Evolutionary conservation across 1,140 invertebrate species (phyloP), one percentile per base, ranked within the genome.

Genomic region (Paralvinella palmiformis): DNA sequence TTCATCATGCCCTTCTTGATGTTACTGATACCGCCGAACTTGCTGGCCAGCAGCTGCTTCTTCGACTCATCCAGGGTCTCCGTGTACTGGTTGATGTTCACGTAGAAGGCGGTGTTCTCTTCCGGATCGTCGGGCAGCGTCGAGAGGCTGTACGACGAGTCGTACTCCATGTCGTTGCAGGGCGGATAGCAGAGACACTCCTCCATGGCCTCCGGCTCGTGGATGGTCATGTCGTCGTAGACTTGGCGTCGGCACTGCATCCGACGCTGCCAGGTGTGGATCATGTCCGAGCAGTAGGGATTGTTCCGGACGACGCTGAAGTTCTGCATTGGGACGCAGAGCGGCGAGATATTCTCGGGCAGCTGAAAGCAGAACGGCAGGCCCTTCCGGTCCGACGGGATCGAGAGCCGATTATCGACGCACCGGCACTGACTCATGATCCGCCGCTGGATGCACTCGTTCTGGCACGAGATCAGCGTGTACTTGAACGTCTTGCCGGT

Each of bases 391-490:
- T 56, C 36, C 27, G 22, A 37, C 37, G 53, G 50, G 17, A 31
- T 27, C 29, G 59, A 50, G 57, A 66, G 62, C 20, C 59, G 59
- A 48, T 56, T 66, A 33, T 66, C 64, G 3, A 66, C 32, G 52
- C 64, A 66, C 22, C 50, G 24, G 45, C 64, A 66, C 20, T 50
- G 32, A n/a, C 17, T 50, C 37, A 59, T 53, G 27, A 66, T 66
- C 22, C 29, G 36, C 27, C 33, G 32, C 59, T 66, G 64, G 29
- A 66, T 66, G 64, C 64, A 66, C 45, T 66, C 45, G 50, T 66
- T 66, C 58, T 66, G 64, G 41, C 64, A 66, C 37, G 45, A 56
- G 22, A 66, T 60, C 1, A 66, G 59, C 2, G 64, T 66, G 52
- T 66, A 66, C 33, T 44, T 61, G 59, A 35, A 66, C 17, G 53